These are phyloP conservation scores for Polietes domitor DNA, from an alignment of 2,888 invertebrate species.

Conservation along the genomic window DNA sequence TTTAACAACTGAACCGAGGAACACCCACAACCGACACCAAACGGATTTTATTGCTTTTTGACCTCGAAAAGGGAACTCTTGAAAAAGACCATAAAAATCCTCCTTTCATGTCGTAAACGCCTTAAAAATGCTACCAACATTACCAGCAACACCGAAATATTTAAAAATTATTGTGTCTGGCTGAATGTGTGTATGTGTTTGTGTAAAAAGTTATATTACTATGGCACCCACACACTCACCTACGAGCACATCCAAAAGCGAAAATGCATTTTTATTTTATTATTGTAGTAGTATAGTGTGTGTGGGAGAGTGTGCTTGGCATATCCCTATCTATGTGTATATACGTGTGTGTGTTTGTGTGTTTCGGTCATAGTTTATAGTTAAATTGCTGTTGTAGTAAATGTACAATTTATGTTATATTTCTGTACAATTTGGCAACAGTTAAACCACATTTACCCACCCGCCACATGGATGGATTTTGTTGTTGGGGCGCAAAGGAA, in stretches of 20 bases:
- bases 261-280: conserved; percentile 32
- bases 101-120: conserved; percentile 63
- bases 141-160: conserved; percentile 2
- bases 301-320: background rate
- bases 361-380: conserved; percentile 56
- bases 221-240: background rate
- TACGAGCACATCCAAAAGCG: background rate
- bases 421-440: conserved; percentile 66
- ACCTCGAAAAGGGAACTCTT: conserved; percentile 51
- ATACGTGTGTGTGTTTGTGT: background rate
- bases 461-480: background rate
- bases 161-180: conserved; percentile 11
- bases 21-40: conserved; percentile 32
- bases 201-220: conserved; percentile 30
- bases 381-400: conserved; percentile 60
- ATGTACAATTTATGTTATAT: conserved; percentile 65
- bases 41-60: conserved; percentile 51
- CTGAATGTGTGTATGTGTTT: background rate
- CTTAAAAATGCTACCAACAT: conserved; percentile 47
- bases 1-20: conserved; percentile 59
- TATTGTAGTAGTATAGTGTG: conserved; percentile 17
- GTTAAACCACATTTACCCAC: conserved; percentile 61
- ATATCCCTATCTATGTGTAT: background rate
- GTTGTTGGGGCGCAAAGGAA: background rate
- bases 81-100: conserved; percentile 51